These are phyloP conservation scores for Hippopotamus amphibius DNA, from an alignment of 2,113 vertebrate genomes.

Conservation along the genomic window DNA sequence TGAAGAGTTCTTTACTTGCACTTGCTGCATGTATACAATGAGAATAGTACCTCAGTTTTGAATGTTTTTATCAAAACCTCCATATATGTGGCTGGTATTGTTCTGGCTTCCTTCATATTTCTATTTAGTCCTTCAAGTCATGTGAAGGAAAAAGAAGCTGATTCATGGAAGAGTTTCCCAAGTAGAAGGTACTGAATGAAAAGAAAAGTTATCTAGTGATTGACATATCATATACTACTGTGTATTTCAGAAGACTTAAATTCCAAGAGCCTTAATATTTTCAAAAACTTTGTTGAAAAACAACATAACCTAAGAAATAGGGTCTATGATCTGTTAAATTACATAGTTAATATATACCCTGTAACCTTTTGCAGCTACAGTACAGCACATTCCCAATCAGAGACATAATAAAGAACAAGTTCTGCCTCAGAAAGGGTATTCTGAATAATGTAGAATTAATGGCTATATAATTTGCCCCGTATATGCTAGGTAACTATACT, in stretches of 20 bases:
- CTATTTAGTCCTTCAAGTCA: background rate
- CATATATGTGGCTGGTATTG: background rate
- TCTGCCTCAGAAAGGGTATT: slow-evolving; percentile 46
- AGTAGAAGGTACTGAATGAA: background rate
- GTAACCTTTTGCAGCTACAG: background rate
- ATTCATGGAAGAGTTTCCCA: background rate
- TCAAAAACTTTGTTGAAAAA: background rate
- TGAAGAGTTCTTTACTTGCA: background rate
- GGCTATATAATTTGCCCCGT: background rate
- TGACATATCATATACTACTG: background rate
- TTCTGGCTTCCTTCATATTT: background rate
- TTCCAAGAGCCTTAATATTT: background rate
- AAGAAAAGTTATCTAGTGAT: background rate
- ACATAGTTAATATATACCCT: background rate
- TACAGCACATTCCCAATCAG: background rate
- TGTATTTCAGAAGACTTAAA: slow-evolving; percentile 34
- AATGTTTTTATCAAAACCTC: background rate
- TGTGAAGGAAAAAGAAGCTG: slow-evolving; percentile 13
- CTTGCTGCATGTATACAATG: background rate
- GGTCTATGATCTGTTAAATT: background rate
- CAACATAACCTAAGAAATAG: background rate
- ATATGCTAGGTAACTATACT: background rate
- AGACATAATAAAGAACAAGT: background rate
- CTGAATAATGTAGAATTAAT: slow-evolving; percentile 49
- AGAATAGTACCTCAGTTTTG: background rate